Evolutionary conservation across 2,888 invertebrate species (phyloP).

Genomic region (Scelioninae gen. 1): DNA sequence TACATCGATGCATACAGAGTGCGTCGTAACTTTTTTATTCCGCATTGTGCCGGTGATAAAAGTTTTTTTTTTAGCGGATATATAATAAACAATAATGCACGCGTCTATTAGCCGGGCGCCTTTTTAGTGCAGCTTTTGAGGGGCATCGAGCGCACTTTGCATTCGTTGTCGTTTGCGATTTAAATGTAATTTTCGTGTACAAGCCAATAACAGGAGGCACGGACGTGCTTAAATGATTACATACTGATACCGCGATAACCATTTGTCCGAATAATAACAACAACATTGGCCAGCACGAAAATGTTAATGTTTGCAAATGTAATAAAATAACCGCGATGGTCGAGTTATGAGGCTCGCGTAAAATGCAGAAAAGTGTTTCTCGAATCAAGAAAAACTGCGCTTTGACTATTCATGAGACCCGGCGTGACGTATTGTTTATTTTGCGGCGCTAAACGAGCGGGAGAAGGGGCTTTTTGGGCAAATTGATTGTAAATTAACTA

Average conservation of each 20-base stretch:
- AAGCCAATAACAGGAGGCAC: conserved; percentile 36
- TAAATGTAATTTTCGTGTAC: conserved; percentile 52
- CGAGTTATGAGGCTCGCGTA: conserved; percentile 24
- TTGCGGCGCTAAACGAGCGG: not conserved
- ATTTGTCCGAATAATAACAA: conserved; percentile 41
- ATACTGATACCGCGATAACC: conserved; percentile 53
- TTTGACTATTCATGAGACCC: conserved; percentile 34
- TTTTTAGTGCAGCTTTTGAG: conserved; percentile 33
- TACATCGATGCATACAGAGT: no score
- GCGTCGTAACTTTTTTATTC: no score
- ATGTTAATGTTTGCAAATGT: conserved; percentile 50
- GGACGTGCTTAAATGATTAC: conserved; percentile 45
- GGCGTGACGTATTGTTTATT: conserved; percentile 20
- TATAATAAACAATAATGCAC: conserved; percentile 19
- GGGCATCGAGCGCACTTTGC: conserved; percentile 18
- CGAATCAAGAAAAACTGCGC: conserved; percentile 1
- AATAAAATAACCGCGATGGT: conserved; percentile 28
- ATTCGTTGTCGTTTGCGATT: conserved; percentile 42
- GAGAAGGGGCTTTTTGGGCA: not conserved
- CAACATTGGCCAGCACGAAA: conserved; percentile 32
- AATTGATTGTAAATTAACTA: conserved; percentile 36
- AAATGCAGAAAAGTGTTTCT: not conserved
- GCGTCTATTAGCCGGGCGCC: conserved; percentile 2
- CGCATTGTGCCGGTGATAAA: no score
- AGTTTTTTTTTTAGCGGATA: conserved; percentile 19